Conservation (phyloP, 2,113 vertebrate species). For the Ia io region DNA sequence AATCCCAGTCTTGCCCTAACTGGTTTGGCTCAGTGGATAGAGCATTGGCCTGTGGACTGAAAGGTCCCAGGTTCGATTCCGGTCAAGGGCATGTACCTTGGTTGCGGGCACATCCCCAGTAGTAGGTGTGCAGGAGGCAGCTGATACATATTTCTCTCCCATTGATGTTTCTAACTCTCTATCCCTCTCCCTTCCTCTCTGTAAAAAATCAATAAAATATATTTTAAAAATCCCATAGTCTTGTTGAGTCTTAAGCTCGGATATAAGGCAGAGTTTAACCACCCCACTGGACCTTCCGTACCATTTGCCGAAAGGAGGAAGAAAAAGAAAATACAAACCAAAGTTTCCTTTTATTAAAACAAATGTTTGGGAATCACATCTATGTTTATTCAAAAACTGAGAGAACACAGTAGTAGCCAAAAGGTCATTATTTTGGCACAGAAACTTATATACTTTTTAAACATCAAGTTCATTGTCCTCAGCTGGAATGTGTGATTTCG, state of each 20-base stretch:
- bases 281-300: not conserved
- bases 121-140: too few relatives aligned
- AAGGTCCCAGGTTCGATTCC: too few relatives aligned
- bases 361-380: slow-evolving; percentile 50
- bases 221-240: not conserved
- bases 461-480: slow-evolving; percentile 71
- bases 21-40: too few relatives aligned
- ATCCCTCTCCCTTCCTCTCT: too few relatives aligned
- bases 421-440: slow-evolving; percentile 58
- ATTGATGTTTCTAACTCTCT: too few relatives aligned
- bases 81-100: too few relatives aligned
- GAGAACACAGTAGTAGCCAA: slow-evolving; percentile 35
- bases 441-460: slow-evolving; percentile 57
- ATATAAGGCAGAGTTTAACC: not conserved
- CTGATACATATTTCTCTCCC: too few relatives aligned
- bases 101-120: too few relatives aligned
- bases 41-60: too few relatives aligned
- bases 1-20: not conserved
- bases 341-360: slow-evolving; percentile 45
- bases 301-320: slow-evolving; percentile 16
- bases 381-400: slow-evolving; percentile 56
- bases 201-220: too few relatives aligned
- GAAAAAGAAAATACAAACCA: not conserved
- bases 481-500: slow-evolving; percentile 66
- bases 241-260: not conserved